Base-by-base conservation (phyloP, 2,113 vertebrate genomes). In the Morone chrysops region DNA sequence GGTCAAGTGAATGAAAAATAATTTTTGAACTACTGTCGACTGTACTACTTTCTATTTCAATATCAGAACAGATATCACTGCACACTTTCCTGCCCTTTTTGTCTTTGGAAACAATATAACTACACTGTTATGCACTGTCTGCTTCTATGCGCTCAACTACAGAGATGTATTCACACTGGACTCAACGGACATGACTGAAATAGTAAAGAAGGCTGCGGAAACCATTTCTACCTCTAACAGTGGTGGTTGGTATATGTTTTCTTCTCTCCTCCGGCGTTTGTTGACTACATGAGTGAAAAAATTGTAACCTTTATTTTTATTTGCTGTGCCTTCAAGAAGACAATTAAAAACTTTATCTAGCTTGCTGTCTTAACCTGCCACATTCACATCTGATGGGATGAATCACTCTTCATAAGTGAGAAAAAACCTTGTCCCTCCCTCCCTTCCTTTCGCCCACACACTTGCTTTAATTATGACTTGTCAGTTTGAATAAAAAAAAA, bases 321-420 rank as follows among this genome's bases (percentile, higher is more conserved):
- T 50, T 22, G 14, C 56, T 57, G 36, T 11, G 31, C 43, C 41
- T 67, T 14, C 41, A 22, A 20, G 45, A 71, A 41, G 59, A 77
- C 50, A n/a, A 36, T 36, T 31, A 31, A 57, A 41, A 43, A 59
- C 18, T 31, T 38, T 63, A 56, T 48, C 10, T 36, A 25, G 20
- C 25, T 50, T 40, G 25, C 41, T 74, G 36, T 70, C 56, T 43
- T 48, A 62, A 75, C 56, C 62, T 20, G 80, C 56, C 50, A 48
- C 25, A 10, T 38, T 11, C 12, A 53, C 38, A 60, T 60, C 22
- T 53, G 56, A 40, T 25, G 48, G 4, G 40, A 82, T 57, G 59
- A 57, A 53, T 45, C 60, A 54, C 8, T 43, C 18, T 31, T 50
- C 8, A 41, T 40, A 31, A 31, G 6, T 51, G 31, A 1, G 6